Conservation (phyloP, 2,797 vertebrate species). For the Crax fasciolata region DNA sequence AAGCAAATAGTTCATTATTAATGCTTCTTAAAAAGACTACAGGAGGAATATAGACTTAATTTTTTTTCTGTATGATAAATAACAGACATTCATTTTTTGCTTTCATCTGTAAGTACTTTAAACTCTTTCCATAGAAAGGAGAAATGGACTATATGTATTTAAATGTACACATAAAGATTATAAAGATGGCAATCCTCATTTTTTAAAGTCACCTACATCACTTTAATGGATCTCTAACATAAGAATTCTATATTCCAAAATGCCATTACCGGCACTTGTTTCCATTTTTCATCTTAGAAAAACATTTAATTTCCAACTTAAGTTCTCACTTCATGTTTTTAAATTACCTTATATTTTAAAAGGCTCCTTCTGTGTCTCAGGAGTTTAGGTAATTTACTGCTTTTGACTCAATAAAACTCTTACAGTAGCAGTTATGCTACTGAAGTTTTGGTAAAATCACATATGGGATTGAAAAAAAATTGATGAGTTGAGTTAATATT, state of each 20-base stretch:
- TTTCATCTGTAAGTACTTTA: slow-evolving; percentile 49
- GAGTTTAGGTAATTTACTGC: slow-evolving; percentile 12
- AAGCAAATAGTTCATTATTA: slow-evolving; percentile 45
- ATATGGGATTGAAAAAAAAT: background rate
- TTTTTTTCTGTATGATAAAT: slow-evolving; percentile 8
- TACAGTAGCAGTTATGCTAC: background rate
- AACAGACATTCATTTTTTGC: background rate
- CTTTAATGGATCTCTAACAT: slow-evolving; percentile 16
- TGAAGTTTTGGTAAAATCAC: slow-evolving; percentile 33
- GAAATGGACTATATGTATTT: slow-evolving; percentile 43
- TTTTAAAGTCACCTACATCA: background rate
- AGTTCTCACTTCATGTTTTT: slow-evolving; percentile 53
- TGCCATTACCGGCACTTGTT: slow-evolving; percentile 32
- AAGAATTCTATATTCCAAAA: slow-evolving; percentile 17
- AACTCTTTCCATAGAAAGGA: slow-evolving; percentile 35
- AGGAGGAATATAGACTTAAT: background rate
- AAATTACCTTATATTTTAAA: slow-evolving; percentile 38
- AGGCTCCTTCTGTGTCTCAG: background rate
- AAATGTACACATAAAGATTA: slow-evolving; percentile 52
- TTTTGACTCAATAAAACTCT: slow-evolving; percentile 39
- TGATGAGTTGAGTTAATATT: background rate
- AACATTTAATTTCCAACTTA: slow-evolving; percentile 44
- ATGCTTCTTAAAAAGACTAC: background rate
- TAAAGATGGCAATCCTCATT: slow-evolving; percentile 29
- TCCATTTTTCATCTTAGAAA: slow-evolving; percentile 48